Evolutionary conservation across 1,140 invertebrate genomes (phyloP).

Genomic region (Hylaeus anthracinus): DNA sequence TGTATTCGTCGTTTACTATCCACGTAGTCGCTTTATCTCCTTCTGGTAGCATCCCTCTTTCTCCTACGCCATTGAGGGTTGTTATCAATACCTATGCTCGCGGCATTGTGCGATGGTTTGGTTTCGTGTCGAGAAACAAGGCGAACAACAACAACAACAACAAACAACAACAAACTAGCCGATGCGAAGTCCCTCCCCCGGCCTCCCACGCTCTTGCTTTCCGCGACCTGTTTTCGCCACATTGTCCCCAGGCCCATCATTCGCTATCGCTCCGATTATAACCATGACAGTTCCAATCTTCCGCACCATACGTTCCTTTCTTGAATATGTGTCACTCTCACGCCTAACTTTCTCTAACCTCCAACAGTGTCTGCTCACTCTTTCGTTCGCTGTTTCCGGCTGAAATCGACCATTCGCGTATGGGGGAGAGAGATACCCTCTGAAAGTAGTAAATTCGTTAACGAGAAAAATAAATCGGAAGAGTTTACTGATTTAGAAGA

Average conservation of each 20-base stretch:
- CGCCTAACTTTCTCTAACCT: conserved; percentile 40
- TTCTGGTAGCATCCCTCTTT: conserved; percentile 19
- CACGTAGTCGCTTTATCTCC: conserved; percentile 8
- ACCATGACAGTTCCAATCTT: conserved; percentile 65
- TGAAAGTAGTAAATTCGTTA: too few relatives aligned
- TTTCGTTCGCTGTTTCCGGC: background rate
- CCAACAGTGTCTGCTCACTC: background rate
- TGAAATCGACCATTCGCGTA: background rate
- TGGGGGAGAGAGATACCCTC: too few relatives aligned
- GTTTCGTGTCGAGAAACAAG: conserved; percentile 59
- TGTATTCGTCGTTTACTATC: background rate
- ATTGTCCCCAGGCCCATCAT: conserved; percentile 58
- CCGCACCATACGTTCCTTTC: conserved; percentile 32
- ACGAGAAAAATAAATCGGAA: too few relatives aligned
- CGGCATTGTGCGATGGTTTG: conserved; percentile 59
- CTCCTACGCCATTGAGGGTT: conserved; percentile 34
- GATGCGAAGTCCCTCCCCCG: conserved; percentile 50
- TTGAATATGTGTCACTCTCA: conserved; percentile 33
- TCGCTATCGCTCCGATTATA: conserved; percentile 63
- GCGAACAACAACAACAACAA: conserved; percentile 61
- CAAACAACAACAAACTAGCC: conserved; percentile 66
- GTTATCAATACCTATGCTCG: conserved; percentile 62
- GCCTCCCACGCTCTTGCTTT: conserved; percentile 37
- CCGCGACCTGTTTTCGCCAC: conserved; percentile 59
- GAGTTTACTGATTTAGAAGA: too few relatives aligned